Base-by-base conservation (phyloP, 2,797 vertebrate species). In the Mycteria americana region DNA sequence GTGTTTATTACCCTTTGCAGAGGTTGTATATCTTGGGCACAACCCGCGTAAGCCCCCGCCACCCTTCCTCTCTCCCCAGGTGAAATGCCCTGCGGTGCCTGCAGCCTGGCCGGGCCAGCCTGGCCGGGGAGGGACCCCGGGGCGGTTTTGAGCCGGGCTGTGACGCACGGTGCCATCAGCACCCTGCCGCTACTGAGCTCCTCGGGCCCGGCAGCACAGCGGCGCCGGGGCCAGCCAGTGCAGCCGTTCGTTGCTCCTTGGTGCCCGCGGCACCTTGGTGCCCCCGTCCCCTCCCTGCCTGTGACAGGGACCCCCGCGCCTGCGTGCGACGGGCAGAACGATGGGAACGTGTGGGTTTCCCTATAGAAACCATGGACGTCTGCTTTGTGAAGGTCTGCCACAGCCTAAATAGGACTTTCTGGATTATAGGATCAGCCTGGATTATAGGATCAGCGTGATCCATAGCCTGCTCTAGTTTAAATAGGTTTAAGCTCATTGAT, bases 331-430 rank as follows among this genome's bases (percentile, higher is more conserved):
- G 17, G 48, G 56, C 25, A 13, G 56, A 16, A 50, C 37, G n/a
- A 1, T 3, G 43, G 53, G 50, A 77, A 16, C 1, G 2, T 10
- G 17, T 33, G 43, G 2, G 25, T 10, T 75, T 73, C 24, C 46
- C 45, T 37, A 0, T 1, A 22, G 85, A 25, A 46, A 33, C 15
- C 59, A 15, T 0, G 16, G 76, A 3, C 2, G 2, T 6, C 30
- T 5, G 0, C 22, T 18, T 50, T 11, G 25, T 1, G 41, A 27
- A 73, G 31, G 27, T 67, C 23, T 89, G 91, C 43, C 81, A 18
- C 46, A 22, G 67, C 51, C 74, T 5, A 4, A 14, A 2, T 1
- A 16, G 64, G 27, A 3, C 50, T 28, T 18, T 9, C 8, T 10
- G 72, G 33, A 2, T 35, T 51, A 6, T 1, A 5, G 87, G 24